Percentiles rank a stretch among this genome's conserved stretches.
phyloP scores from a whole-genome alignment of 2,113 vertebrate genomes.

The Peromyscus maniculatus region DNA sequence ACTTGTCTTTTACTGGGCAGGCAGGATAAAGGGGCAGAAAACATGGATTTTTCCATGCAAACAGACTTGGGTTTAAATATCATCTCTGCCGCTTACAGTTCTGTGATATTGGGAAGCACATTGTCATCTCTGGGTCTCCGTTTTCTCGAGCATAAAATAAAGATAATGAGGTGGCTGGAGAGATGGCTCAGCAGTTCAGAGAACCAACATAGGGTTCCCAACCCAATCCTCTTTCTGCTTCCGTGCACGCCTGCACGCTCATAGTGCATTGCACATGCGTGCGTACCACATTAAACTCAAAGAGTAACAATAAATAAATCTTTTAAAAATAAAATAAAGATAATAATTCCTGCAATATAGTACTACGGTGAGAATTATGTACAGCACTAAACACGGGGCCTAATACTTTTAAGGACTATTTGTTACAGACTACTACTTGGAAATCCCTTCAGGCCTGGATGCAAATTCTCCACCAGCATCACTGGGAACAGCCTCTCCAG shows the following conservation, averaged over 20 bases:
- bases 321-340: slow-evolving; percentile 15
- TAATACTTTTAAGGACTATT: neutral
- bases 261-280: rapidly evolving
- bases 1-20: slow-evolving; percentile 7
- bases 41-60: slow-evolving; percentile 17
- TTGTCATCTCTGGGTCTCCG: neutral
- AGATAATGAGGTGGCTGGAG: neutral
- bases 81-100: slow-evolving; percentile 34
- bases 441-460: neutral
- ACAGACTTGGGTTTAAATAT: slow-evolving; percentile 7
- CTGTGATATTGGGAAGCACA: neutral
- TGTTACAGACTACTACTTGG: neutral
- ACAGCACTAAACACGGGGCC: neutral
- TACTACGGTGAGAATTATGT: neutral
- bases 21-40: neutral
- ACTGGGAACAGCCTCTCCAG: neutral
- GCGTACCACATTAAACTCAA: neutral
- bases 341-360: neutral
- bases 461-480: neutral
- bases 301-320: neutral
- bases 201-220: neutral
- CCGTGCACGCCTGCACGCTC: neutral
- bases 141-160: slow-evolving; percentile 40
- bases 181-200: neutral
- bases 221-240: neutral